Percentiles rank a stretch among this genome's conserved stretches.
Evolutionary conservation across 2,888 invertebrate species (phyloP).

Genomic region (Caenorhabditis virilis): DNA sequence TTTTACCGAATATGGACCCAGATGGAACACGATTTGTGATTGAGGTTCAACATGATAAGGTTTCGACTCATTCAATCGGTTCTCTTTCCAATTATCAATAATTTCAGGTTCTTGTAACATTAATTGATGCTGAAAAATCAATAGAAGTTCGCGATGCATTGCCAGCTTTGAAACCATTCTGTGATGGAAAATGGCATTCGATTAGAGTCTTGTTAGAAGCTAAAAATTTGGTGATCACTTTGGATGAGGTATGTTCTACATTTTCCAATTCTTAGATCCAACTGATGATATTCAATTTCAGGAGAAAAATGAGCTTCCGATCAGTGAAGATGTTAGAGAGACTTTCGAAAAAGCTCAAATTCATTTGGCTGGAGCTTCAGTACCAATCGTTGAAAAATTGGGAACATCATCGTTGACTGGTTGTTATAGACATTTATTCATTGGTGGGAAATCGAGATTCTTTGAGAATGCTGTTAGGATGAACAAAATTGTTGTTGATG

Average conservation of each 20-base stretch:
- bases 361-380: conserved; percentile 50
- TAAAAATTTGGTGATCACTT: conserved; percentile 7
- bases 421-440: conserved; percentile 51
- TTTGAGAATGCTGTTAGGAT: conserved; percentile 50
- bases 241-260: conserved; percentile 26
- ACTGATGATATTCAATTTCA: too few relatives aligned
- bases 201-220: conserved; percentile 36
- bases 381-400: conserved; percentile 26
- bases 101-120: conserved; percentile 20
- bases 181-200: conserved; percentile 58
- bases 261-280: too few relatives aligned
- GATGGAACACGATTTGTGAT: conserved; percentile 26
- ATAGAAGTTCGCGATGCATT: conserved; percentile 31
- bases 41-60: conserved; percentile 26
- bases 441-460: conserved; percentile 41
- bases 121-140: conserved; percentile 19
- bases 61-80: too few relatives aligned
- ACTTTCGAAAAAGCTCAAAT: conserved; percentile 46
- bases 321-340: conserved; percentile 29
- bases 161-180: conserved; percentile 38
- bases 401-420: conserved; percentile 41
- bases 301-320: conserved; percentile 26
- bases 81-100: too few relatives aligned
- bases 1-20: conserved; percentile 30
- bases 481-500: conserved; percentile 56